These are phyloP conservation scores for Leucoraja erinaceus DNA, from an alignment of 2,113 vertebrate genomes.

Conservation along the genomic window DNA sequence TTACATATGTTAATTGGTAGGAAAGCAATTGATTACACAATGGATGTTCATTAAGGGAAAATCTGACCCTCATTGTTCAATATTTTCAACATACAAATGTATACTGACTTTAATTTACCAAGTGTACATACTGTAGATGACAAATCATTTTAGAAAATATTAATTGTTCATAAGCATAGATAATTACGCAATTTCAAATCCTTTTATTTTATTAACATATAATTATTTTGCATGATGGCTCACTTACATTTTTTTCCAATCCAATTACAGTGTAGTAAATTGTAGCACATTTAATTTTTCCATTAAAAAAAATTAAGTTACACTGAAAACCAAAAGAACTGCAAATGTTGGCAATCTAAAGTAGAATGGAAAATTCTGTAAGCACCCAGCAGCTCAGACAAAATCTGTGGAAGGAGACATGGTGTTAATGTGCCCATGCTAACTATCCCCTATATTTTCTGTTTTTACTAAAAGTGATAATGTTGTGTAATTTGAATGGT, in stretches of 20 bases:
- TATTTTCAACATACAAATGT: background rate
- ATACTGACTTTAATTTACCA: background rate
- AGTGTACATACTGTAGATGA: no score
- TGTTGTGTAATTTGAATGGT: background rate
- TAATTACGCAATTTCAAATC: background rate
- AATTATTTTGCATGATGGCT: background rate
- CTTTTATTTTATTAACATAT: background rate
- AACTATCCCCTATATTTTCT: no score
- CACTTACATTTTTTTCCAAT: background rate
- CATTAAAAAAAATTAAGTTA: background rate
- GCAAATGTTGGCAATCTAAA: no score
- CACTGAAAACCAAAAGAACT: no score
- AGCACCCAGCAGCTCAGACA: no score
- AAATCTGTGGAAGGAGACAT: no score
- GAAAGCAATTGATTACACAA: no score
- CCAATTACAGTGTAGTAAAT: background rate
- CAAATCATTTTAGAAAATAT: background rate
- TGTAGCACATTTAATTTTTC: background rate
- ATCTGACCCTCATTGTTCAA: background rate
- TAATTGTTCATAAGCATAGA: background rate
- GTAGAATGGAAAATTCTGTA: no score
- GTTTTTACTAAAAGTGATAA: no score
- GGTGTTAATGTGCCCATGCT: no score
- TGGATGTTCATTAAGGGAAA: background rate
- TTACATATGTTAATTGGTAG: no score